Conservation (phyloP, 2,888 invertebrate genomes). For the Eupithecia insigniata region DNA sequence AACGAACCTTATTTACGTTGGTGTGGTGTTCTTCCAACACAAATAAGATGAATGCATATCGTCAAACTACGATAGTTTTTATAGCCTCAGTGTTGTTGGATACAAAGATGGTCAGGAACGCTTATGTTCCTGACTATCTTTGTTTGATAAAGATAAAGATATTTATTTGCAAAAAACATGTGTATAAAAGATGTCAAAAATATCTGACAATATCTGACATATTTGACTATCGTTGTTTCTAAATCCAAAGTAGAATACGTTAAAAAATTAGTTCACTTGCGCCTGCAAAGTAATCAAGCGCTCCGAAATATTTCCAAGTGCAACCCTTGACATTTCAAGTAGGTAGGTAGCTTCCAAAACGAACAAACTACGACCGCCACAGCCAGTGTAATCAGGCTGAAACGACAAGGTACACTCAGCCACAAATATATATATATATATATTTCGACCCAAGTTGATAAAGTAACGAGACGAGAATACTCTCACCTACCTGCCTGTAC, state of each 20-base stretch:
- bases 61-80: no score
- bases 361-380: conserved; percentile 20
- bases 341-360: conserved; percentile 18
- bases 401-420: conserved; percentile 29
- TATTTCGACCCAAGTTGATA: background rate
- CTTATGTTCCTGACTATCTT: no score
- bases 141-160: no score
- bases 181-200: no score
- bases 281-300: conserved; percentile 11
- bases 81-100: no score
- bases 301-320: background rate
- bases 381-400: conserved; percentile 37
- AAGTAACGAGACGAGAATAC: background rate
- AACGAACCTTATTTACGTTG: no score
- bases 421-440: background rate
- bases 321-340: conserved; percentile 31
- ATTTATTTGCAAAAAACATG: no score
- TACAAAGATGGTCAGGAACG: background rate
- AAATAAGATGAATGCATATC: no score
- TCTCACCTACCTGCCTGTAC: no score
- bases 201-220: no score
- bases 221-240: no score
- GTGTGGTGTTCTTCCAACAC: no score
- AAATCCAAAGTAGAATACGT: background rate
- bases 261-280: background rate